Evolutionary conservation across 2,113 vertebrate species (phyloP).

Genomic region (Ginglymostoma cirratum): DNA sequence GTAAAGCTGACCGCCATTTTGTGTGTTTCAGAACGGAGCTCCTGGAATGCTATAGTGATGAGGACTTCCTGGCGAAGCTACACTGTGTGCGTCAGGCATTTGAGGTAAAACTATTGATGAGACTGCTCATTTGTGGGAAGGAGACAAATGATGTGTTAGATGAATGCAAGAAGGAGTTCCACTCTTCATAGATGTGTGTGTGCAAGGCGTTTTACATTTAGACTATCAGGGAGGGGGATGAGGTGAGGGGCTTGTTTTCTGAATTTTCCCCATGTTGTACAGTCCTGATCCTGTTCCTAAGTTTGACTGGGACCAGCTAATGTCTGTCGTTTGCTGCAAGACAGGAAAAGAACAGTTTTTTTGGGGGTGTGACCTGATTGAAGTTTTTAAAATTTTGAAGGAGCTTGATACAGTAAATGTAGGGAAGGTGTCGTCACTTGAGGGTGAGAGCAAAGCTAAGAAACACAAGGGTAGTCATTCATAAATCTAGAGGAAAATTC

Average conservation of each 20-base stretch:
- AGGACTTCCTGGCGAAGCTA: conserved; percentile 92
- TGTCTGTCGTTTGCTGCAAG: neutral
- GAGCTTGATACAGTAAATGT: neutral
- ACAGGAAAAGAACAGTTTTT: neutral
- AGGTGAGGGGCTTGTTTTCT: neutral
- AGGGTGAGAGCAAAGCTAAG: neutral
- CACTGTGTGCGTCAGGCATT: conserved; percentile 93
- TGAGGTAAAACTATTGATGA: conserved; percentile 58
- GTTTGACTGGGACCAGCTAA: neutral
- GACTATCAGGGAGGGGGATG: neutral
- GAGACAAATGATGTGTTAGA: neutral
- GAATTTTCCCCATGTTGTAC: neutral
- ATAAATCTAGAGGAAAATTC: neutral
- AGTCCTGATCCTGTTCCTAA: neutral
- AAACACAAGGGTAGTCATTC: neutral
- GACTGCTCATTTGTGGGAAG: neutral
- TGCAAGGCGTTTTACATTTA: neutral
- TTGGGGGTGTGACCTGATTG: neutral
- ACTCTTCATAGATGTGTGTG: neutral
- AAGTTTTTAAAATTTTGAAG: neutral
- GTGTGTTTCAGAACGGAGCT: conserved; percentile 66
- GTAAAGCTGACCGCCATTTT: neutral
- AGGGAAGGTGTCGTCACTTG: neutral
- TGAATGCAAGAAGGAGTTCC: neutral
- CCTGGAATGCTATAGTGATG: conserved; percentile 85